phyloP scores from a whole-genome alignment of 2,113 vertebrate genomes.

The Aythya baeri region DNA sequence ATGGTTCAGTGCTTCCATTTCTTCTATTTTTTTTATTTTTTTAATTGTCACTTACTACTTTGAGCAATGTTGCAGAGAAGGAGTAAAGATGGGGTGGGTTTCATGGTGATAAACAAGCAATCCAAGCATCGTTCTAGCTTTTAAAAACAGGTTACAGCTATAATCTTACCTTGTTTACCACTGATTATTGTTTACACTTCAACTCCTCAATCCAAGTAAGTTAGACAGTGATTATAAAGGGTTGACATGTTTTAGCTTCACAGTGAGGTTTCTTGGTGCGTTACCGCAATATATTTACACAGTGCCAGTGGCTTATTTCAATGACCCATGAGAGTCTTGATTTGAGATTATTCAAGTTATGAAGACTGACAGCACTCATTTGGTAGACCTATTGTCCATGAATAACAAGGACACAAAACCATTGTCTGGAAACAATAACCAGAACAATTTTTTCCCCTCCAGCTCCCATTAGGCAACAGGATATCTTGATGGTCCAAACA shows the following conservation, averaged over 20 bases:
- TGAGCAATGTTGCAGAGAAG: not conserved
- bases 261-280: not conserved
- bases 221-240: not conserved
- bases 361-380: not conserved
- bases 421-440: not conserved
- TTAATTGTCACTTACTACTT: not conserved
- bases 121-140: not conserved
- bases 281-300: not conserved
- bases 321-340: not conserved
- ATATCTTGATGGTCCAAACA: not conserved
- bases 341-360: not conserved
- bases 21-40: not conserved
- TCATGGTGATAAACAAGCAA: rapidly evolving
- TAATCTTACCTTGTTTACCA: not conserved
- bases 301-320: not conserved
- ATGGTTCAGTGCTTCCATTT: not conserved
- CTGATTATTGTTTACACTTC: not conserved
- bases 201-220: not conserved
- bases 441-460: not conserved
- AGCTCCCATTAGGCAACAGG: not conserved
- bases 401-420: not conserved
- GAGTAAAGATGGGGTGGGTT: not conserved
- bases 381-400: not conserved
- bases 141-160: not conserved
- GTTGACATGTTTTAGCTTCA: not conserved